These are phyloP conservation scores for Pherbina coryleti DNA, from an alignment of 2,888 invertebrate species.

Conservation along the genomic window DNA sequence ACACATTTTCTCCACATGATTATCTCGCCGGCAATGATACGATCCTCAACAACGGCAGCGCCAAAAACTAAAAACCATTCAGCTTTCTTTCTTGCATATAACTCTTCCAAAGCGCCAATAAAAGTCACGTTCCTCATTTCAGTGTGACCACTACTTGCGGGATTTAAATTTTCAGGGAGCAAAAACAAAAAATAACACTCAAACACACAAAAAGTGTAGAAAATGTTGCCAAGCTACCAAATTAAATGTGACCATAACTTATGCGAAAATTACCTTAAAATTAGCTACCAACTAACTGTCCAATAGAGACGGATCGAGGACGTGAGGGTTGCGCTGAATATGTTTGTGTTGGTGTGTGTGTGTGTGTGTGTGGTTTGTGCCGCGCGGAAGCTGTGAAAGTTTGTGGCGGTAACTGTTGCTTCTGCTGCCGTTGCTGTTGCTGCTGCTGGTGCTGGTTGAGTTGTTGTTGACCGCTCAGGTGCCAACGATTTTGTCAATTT, in stretches of 20 bases:
- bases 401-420: constrained; percentile 27
- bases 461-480: constrained; percentile 51
- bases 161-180: neutral
- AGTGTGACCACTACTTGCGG: neutral
- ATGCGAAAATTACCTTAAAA: constrained; percentile 60
- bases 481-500: constrained; percentile 54
- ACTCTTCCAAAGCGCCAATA: too few species aligned
- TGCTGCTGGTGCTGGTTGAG: neutral
- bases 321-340: constrained; percentile 43
- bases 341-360: neutral
- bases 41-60: neutral
- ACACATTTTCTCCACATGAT: neutral
- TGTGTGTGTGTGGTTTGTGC: neutral
- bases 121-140: too few species aligned
- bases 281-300: constrained; percentile 47
- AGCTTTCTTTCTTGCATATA: too few species aligned
- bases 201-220: constrained; percentile 3
- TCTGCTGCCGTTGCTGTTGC: neutral
- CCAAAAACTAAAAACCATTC: too few species aligned
- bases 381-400: constrained; percentile 46
- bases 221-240: constrained; percentile 18
- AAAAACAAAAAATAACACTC: neutral
- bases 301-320: constrained; percentile 12
- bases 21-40: neutral
- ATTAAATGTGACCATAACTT: constrained; percentile 61